Evolutionary conservation across 2,888 invertebrate genomes (phyloP).

Genomic region (Eumacrocentrus americanus): DNA sequence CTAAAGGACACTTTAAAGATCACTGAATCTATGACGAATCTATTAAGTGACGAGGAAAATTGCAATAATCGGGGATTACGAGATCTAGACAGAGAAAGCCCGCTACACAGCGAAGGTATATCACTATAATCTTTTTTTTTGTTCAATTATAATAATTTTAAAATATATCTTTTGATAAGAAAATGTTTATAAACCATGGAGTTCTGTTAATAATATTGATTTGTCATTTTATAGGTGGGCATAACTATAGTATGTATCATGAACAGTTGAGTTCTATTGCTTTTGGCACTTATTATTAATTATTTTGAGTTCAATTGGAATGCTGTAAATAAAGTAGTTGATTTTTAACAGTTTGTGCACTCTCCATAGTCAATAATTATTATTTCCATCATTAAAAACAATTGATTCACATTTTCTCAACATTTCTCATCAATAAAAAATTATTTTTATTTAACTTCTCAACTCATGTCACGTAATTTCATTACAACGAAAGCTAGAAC

Average conservation of each 20-base stretch:
- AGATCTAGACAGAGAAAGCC: conserved; percentile 52
- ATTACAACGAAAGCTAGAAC: conserved; percentile 7
- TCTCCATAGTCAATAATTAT: neutral
- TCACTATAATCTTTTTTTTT: too few relatives aligned
- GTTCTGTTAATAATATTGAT: conserved; percentile 13
- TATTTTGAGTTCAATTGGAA: neutral
- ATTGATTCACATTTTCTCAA: too few relatives aligned
- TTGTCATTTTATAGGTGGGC: conserved; percentile 46
- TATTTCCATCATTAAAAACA: neutral
- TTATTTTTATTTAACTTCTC: neutral
- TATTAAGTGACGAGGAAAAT: conserved; percentile 55
- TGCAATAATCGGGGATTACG: conserved; percentile 43
- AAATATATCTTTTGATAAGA: neutral
- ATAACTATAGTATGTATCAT: conserved; percentile 51
- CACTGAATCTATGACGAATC: conserved; percentile 59
- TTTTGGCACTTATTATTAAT: conserved; percentile 36
- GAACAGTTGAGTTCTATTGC: conserved; percentile 46
- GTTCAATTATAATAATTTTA: too few relatives aligned
- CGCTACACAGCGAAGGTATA: conserved; percentile 56
- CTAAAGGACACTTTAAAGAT: conserved; percentile 56
- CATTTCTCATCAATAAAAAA: neutral
- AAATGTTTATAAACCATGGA: neutral
- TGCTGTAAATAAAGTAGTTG: neutral
- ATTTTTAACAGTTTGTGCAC: neutral
- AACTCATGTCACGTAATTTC: neutral